Evolutionary conservation across 2,113 vertebrate genomes (phyloP).

Genomic region (Antigone vipio): DNA sequence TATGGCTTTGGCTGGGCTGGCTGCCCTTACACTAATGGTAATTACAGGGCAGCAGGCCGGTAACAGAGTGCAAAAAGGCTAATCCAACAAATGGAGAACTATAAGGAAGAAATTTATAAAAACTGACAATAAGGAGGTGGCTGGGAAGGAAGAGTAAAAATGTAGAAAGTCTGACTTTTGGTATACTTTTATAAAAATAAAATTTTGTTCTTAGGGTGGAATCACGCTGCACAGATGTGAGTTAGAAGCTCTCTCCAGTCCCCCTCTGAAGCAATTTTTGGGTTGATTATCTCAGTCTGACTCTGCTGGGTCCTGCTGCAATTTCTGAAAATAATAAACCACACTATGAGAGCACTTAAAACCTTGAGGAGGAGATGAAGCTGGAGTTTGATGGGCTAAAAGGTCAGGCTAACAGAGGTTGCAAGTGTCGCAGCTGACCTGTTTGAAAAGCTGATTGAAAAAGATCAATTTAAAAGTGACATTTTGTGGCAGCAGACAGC

Average conservation of each 20-base stretch:
- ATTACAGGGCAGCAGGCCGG: not conserved
- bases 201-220: not conserved
- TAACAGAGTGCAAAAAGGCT: not conserved
- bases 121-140: not conserved
- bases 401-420: not conserved
- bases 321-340: not conserved
- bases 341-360: not conserved
- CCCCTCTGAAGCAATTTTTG: not conserved
- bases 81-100: not conserved
- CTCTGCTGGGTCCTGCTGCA: not conserved
- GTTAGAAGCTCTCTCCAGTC: not conserved
- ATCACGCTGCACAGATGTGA: not conserved
- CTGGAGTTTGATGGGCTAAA: not conserved
- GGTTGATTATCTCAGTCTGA: not conserved
- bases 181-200: not conserved
- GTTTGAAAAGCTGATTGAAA: not conserved
- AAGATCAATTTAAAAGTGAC: not conserved
- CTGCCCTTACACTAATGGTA: not conserved
- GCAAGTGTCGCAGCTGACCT: rapidly evolving
- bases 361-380: not conserved
- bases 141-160: not conserved
- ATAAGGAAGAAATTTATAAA: not conserved
- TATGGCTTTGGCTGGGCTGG: rapidly evolving
- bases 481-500: not conserved
- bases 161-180: not conserved